Conservation (phyloP, 64 coral and sea anemone species). For the Acropora yongei region DNA sequence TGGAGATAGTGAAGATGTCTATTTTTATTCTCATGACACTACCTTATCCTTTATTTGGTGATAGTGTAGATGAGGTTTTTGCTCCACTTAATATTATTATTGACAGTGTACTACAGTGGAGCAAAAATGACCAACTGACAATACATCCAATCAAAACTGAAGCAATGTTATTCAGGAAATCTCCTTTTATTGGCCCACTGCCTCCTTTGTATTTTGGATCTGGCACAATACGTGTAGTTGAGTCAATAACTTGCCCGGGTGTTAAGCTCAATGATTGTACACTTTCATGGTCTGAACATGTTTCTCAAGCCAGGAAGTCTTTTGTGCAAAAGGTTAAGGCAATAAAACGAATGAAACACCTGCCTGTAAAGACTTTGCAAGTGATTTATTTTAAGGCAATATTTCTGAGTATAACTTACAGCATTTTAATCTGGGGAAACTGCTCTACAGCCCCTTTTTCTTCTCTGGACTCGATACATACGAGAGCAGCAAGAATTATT, state of each 20-base stretch:
- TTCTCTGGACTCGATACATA: too few relatives aligned
- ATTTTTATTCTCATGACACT: background rate
- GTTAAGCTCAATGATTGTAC: background rate
- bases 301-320: background rate
- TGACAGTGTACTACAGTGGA: background rate
- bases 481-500: too few relatives aligned
- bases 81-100: background rate
- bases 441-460: too few relatives aligned
- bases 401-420: background rate
- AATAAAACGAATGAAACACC: background rate
- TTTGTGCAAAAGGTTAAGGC: background rate
- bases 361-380: background rate
- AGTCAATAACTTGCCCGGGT: background rate
- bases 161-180: conserved; percentile 10
- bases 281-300: background rate
- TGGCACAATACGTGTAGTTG: background rate
- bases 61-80: background rate
- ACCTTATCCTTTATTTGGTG: background rate
- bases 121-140: background rate
- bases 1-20: background rate
- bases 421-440: too few relatives aligned
- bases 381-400: background rate
- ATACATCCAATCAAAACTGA: conserved; percentile 16
- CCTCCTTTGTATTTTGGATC: background rate
- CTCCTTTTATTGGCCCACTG: conserved; percentile 10